A percentile compares a stretch with the other conserved stretches of the same genome.
These are phyloP conservation scores for Lacerta agilis DNA, from an alignment of 2,797 vertebrate genomes.

Conservation along the genomic window DNA sequence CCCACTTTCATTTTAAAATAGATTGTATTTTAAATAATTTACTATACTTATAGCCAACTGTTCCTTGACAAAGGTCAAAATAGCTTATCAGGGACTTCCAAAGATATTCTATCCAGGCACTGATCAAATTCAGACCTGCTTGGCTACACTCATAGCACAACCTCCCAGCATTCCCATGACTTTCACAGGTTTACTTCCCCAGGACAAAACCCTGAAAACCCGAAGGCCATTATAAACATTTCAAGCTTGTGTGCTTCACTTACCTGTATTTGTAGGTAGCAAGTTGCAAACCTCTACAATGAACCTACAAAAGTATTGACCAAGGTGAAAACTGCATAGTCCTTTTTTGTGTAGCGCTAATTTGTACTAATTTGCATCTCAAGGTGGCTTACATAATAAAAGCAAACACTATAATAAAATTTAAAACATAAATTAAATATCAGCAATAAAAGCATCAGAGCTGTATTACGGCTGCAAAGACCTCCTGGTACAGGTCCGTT, in stretches of 20 bases:
- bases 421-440: too few relatives aligned
- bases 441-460: too few relatives aligned
- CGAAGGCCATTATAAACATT: background rate
- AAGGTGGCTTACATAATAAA: too few relatives aligned
- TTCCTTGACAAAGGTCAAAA: background rate
- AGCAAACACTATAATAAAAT: too few relatives aligned
- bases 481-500: too few relatives aligned
- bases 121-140: background rate
- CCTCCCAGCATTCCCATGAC: background rate
- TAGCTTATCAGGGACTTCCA: background rate
- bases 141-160: background rate
- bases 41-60: background rate
- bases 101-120: background rate
- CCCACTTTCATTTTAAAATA: background rate
- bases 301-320: background rate
- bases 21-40: background rate
- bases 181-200: background rate
- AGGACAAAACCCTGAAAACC: background rate
- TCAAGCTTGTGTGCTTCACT: background rate
- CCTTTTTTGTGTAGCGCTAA: background rate
- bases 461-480: too few relatives aligned
- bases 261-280: background rate
- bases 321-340: background rate
- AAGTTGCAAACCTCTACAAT: background rate
- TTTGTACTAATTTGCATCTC: too few relatives aligned